phyloP scores from a whole-genome alignment of 2,888 invertebrate genomes.

The Zhuqinia jingwanae region DNA sequence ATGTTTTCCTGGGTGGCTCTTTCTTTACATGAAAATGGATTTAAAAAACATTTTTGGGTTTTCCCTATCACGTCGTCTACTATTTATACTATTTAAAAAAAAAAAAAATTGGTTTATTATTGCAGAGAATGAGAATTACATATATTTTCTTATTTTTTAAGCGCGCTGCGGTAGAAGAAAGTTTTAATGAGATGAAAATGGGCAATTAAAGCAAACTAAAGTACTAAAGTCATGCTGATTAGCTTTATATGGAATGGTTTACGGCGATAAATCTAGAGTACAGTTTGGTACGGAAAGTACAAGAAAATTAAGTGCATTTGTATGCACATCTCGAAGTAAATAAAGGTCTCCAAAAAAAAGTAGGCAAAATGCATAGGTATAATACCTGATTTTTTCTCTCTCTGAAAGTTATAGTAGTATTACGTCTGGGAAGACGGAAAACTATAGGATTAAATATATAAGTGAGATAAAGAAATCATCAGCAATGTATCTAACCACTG shows the following conservation, averaged over 20 bases:
- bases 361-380: not conserved
- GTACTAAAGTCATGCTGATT: slow-evolving; percentile 46
- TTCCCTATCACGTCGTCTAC: not conserved
- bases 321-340: not conserved
- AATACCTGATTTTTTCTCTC: not conserved
- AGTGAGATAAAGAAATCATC: too few species aligned
- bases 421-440: not conserved
- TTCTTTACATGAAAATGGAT: too few species aligned
- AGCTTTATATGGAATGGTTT: slow-evolving; percentile 43
- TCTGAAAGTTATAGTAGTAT: not conserved
- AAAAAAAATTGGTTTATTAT: too few species aligned
- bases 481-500: too few species aligned
- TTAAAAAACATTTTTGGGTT: not conserved
- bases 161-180: not conserved
- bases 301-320: slow-evolving; percentile 1
- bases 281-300: slow-evolving; percentile 12
- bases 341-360: not conserved
- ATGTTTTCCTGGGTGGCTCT: slow-evolving; percentile 40
- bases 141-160: too few species aligned
- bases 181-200: slow-evolving; percentile 57
- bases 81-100: too few species aligned
- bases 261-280: slow-evolving; percentile 49
- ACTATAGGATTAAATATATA: too few species aligned
- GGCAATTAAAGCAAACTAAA: slow-evolving; percentile 57
- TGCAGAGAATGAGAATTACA: too few species aligned